A percentile compares a stretch with the other conserved stretches of the same genome.
Conservation (phyloP, 2,113 vertebrate genomes). For the Myotis davidii region DNA sequence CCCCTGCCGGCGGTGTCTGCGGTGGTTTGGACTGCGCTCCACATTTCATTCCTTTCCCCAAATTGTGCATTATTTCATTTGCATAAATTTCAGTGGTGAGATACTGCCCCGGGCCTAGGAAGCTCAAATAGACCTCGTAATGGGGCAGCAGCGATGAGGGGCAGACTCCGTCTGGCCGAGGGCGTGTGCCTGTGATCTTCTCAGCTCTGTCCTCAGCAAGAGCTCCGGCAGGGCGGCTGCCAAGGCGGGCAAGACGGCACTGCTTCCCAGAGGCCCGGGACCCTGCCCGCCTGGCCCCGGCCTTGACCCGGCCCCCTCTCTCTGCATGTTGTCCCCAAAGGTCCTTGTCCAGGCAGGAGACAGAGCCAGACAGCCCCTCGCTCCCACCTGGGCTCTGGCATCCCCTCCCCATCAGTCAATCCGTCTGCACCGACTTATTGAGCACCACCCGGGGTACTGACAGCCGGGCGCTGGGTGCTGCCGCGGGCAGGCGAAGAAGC, state of each 20-base stretch:
- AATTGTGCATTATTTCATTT: constrained; percentile 79
- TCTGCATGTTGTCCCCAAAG: constrained; percentile 17
- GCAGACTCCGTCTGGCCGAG: neutral
- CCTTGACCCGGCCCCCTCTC: neutral
- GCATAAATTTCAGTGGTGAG: constrained; percentile 74
- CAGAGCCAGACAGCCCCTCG: neutral
- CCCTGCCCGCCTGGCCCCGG: neutral
- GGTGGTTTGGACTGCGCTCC: constrained; percentile 68
- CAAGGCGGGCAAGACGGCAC: neutral
- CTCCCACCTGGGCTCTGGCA: constrained; percentile 67
- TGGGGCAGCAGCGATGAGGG: neutral
- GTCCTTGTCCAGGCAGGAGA: neutral
- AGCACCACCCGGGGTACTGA: neutral
- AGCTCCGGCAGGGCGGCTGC: neutral
- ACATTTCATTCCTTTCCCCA: constrained; percentile 73
- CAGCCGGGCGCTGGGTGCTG: neutral
- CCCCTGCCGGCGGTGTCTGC: constrained; percentile 71
- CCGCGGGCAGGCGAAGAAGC: neutral
- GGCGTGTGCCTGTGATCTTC: neutral
- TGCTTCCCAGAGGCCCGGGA: neutral
- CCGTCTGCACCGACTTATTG: constrained; percentile 70
- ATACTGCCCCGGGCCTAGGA: constrained; percentile 65
- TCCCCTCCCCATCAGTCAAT: constrained; percentile 57
- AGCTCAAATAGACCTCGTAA: constrained; percentile 56
- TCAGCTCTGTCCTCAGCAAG: neutral